Evolutionary conservation across 1,140 invertebrate genomes (phyloP), one percentile per base, ranked within the genome.

Genomic region (Drosophila quadrilineata): DNA sequence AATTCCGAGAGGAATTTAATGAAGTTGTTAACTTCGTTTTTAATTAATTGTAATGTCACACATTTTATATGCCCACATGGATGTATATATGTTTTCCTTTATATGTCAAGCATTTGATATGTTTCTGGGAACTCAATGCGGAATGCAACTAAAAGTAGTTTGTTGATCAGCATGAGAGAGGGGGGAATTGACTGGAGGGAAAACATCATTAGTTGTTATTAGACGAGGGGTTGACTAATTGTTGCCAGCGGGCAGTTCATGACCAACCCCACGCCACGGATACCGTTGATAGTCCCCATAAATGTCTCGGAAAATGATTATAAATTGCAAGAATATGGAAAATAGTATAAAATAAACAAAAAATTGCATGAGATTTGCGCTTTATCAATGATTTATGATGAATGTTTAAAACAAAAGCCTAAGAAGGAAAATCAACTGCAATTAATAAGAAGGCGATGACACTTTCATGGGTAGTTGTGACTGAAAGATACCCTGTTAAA

Each of bases 321-420:
- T 66, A 65, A 73, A 62, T 67, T 31, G 57, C 24, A 31, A 52
- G 60, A 52, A 65, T 52, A 57, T 71, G 62, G 26, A 60, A 63
- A 58, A 60, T 45, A 6, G 3, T 35, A n/a, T n/a, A n/a, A n/a
- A n/a, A n/a, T n/a, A n/a, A n/a, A n/a, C n/a, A n/a, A n/a, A n/a
- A n/a, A 46, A 71, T 43, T 64, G 36, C 53, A 74, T 60, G 41
- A 24, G 31, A 28, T 48, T 38, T 35, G 58, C 36, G 35, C 75
- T 74, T 80, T 80, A 80, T 75, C 68, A 80, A 56, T 80, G 71
- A 75, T 82, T 72, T 71, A 75, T 58, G 67, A 35, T 45, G 56
- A 38, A 5, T 38, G 41, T 45, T 59, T 26, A 57, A 40, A 68
- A 59, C 54, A 48, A 80, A 60, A 62, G 38, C 43, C 24, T 35